Percentiles rank a stretch among this genome's conserved stretches.
Conservation (phyloP, 2,888 invertebrate species). For the Lysandra coridon region DNA sequence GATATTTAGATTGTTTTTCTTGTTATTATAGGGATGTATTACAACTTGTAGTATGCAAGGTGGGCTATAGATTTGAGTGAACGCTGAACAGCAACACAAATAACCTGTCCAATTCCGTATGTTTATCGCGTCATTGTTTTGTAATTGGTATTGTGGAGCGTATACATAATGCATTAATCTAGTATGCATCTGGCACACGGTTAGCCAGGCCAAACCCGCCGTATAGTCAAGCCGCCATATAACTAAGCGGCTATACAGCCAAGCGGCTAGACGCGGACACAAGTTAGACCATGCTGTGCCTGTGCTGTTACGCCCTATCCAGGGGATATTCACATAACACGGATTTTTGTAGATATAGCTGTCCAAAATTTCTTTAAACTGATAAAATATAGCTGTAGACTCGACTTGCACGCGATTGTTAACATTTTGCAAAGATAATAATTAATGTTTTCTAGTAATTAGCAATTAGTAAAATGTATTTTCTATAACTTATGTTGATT, state of each 20-base stretch:
- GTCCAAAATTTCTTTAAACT: no score
- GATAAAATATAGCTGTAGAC: no score
- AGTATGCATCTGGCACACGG: constrained; percentile 62
- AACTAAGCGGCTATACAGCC: neutral
- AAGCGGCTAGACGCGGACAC: constrained; percentile 2
- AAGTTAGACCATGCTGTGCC: constrained; percentile 39
- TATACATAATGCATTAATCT: constrained; percentile 45
- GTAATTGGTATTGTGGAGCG: constrained; percentile 24
- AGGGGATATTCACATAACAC: constrained; percentile 31
- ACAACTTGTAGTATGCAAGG: neutral
- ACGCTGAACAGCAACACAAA: neutral
- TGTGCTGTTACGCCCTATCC: constrained; percentile 37
- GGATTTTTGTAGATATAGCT: neutral
- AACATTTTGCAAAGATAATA: no score
- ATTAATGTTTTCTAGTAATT: no score
- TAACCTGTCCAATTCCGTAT: constrained; percentile 12
- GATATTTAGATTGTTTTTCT: no score
- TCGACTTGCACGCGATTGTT: no score
- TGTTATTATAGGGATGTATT: no score
- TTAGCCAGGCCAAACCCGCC: constrained; percentile 44
- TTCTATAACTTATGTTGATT: no score
- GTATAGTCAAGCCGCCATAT: constrained; percentile 29
- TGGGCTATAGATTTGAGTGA: neutral
- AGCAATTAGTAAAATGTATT: no score
- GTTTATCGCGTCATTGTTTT: constrained; percentile 23